Evolutionary conservation across 2,888 invertebrate genomes (phyloP).

Genomic region (Hirtodrosophila duncani): DNA sequence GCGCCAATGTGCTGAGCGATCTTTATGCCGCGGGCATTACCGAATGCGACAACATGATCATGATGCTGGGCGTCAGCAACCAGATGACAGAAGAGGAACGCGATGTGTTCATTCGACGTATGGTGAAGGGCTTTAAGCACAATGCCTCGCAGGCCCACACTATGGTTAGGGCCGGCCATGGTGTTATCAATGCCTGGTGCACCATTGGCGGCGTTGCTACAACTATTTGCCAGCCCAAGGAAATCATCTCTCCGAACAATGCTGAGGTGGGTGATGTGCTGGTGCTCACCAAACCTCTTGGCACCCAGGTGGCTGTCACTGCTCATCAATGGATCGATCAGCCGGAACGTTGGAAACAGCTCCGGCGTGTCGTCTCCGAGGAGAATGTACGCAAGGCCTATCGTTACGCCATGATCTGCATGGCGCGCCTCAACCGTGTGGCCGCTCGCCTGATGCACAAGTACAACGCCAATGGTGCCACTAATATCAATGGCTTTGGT

Average conservation of each 20-base stretch:
- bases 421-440: conserved; percentile 89
- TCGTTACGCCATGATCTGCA: conserved; percentile 90
- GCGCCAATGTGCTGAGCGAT: conserved; percentile 95
- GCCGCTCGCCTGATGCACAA: conserved; percentile 92
- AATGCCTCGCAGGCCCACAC: conserved; percentile 91
- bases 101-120: conserved; percentile 92
- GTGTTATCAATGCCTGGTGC: conserved; percentile 94
- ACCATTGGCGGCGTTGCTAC: conserved; percentile 94
- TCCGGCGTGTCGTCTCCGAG: conserved; percentile 88
- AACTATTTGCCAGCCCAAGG: conserved; percentile 90
- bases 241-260: conserved; percentile 92
- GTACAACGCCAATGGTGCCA: conserved; percentile 93
- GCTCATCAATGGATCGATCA: conserved; percentile 93
- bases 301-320: conserved; percentile 91
- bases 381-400: conserved; percentile 91
- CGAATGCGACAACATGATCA: conserved; percentile 96
- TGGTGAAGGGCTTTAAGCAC: conserved; percentile 95
- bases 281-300: conserved; percentile 91
- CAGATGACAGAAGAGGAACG: conserved; percentile 95
- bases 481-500: conserved; percentile 92
- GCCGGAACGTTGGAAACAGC: conserved; percentile 86
- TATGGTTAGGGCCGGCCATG: conserved; percentile 92
- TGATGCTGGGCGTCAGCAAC: conserved; percentile 92
- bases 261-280: conserved; percentile 92
- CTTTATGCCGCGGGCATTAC: conserved; percentile 96